Evolutionary conservation across 2,888 invertebrate genomes (phyloP).

Genomic region (Drosophila nr. perissopoda): DNA sequence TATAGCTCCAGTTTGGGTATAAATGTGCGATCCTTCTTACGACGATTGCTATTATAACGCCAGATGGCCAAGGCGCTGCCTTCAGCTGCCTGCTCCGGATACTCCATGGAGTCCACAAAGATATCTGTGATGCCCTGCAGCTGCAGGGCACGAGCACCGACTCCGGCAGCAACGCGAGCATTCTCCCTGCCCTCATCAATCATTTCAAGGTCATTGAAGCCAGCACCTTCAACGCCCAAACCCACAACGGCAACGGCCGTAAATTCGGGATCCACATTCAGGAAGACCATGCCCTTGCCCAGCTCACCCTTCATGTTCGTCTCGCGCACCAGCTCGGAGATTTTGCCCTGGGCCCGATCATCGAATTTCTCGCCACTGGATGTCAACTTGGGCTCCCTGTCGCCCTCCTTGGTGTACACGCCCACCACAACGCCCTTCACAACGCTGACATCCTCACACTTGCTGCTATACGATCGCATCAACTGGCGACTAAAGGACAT

Average conservation of each 20-base stretch:
- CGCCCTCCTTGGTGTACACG: constrained; percentile 85
- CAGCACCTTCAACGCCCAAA: constrained; percentile 87
- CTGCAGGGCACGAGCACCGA: constrained; percentile 85
- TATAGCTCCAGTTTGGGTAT: constrained; percentile 86
- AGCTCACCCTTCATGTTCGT: constrained; percentile 78
- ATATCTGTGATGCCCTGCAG: constrained; percentile 86
- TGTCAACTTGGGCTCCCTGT: constrained; percentile 85
- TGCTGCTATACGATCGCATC: constrained; percentile 10
- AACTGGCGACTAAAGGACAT: background rate
- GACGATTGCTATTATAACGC: constrained; percentile 88
- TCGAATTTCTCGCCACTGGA: constrained; percentile 86
- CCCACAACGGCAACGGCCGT: constrained; percentile 89
- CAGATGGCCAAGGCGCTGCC: constrained; percentile 87
- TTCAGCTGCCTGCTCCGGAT: constrained; percentile 89
- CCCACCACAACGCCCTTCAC: constrained; percentile 86
- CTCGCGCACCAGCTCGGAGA: constrained; percentile 85
- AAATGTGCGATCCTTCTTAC: constrained; percentile 84
- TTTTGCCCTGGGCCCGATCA: constrained; percentile 85
- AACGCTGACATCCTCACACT: constrained; percentile 29
- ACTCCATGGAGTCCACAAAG: constrained; percentile 87
- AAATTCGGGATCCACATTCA: constrained; percentile 87
- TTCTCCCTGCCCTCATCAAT: constrained; percentile 89
- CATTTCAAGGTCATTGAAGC: constrained; percentile 88
- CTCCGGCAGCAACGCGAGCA: constrained; percentile 89
- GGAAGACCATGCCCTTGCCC: constrained; percentile 85